These are phyloP conservation scores for Toxotes jaculatrix DNA, from an alignment of 2,113 vertebrate species.

Conservation along the genomic window DNA sequence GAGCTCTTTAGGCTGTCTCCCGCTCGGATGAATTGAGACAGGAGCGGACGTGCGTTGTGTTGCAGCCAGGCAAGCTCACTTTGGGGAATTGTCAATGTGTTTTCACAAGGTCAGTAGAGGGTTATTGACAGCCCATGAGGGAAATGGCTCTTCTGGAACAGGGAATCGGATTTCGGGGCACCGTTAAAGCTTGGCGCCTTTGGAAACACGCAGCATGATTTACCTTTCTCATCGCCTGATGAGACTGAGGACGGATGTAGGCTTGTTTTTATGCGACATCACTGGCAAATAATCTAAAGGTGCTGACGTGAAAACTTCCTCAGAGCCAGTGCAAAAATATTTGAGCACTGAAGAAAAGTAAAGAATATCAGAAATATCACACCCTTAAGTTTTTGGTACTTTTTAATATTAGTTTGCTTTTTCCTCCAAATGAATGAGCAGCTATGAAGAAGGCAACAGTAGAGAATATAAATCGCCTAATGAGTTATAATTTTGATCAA, in stretches of 20 bases:
- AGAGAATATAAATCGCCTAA: neutral
- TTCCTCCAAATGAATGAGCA: neutral
- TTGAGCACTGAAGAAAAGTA: neutral
- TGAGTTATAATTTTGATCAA: neutral
- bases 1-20: conserved; percentile 55
- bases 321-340: neutral
- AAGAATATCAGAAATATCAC: neutral
- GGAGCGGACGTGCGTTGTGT: conserved; percentile 60
- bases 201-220: conserved; percentile 1
- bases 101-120: conserved; percentile 80
- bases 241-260: conserved; percentile 6
- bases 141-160: conserved; percentile 24
- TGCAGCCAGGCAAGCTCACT: conserved; percentile 62
- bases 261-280: conserved; percentile 3
- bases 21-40: conserved; percentile 53
- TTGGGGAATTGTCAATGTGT: conserved; percentile 71
- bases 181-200: conserved; percentile 23
- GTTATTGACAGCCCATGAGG: conserved; percentile 65
- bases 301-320: conserved; percentile 20
- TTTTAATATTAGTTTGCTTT: neutral
- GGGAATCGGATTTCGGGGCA: conserved; percentile 58
- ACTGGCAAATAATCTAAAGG: conserved; percentile 4
- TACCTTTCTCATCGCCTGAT: conserved; percentile 4
- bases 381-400: neutral
- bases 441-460: neutral